These are phyloP conservation scores for Salarias fasciatus DNA, from an alignment of 2,797 vertebrate genomes.

Conservation along the genomic window DNA sequence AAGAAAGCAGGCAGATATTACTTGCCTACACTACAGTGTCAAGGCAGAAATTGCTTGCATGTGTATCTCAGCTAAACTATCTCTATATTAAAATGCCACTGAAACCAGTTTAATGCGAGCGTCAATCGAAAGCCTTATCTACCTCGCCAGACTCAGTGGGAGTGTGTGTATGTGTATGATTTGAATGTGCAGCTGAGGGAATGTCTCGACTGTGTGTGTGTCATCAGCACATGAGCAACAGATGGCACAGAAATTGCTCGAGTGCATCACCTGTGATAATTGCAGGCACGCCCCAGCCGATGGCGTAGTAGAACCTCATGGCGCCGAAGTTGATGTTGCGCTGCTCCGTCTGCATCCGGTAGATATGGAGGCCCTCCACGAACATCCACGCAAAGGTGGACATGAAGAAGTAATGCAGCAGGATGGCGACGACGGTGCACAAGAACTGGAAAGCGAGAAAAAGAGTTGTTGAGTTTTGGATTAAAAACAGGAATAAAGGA, in stretches of 20 bases:
- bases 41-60: conserved; percentile 40
- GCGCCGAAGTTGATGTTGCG: conserved; percentile 96
- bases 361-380: conserved; percentile 96
- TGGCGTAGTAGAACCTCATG: conserved; percentile 99
- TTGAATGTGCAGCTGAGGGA: too few relatives aligned
- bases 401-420: conserved; percentile 99
- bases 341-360: conserved; percentile 97
- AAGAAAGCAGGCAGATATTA: conserved; percentile 34
- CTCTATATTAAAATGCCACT: conserved; percentile 65
- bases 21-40: conserved; percentile 26
- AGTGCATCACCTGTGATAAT: conserved; percentile 90
- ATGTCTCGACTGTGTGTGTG: not conserved
- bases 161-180: not conserved
- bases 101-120: conserved; percentile 53
- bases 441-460: conserved; percentile 85
- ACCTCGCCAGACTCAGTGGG: conserved; percentile 32
- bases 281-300: conserved; percentile 97
- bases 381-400: conserved; percentile 97
- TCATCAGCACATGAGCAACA: not conserved
- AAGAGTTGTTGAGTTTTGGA: conserved; percentile 2
- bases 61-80: conserved; percentile 31
- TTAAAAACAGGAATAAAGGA: not conserved
- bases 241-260: too few relatives aligned
- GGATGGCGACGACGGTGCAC: conserved; percentile 95
- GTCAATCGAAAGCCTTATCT: conserved; percentile 66